Evolutionary conservation across 2,888 invertebrate genomes (phyloP), one percentile per base, ranked within the genome.

Genomic region (Thecophora atra): DNA sequence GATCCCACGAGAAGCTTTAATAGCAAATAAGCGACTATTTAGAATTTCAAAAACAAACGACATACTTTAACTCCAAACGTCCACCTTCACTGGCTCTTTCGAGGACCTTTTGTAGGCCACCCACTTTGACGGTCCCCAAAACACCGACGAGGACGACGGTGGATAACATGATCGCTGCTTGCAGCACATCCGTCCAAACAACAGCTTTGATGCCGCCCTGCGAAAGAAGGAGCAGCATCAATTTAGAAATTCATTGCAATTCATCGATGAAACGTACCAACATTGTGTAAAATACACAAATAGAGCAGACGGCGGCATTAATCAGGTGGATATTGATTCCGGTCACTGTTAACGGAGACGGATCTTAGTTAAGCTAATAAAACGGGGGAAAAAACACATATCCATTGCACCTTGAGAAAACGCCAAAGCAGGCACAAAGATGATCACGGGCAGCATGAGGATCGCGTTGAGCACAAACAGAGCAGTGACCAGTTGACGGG

Each of bases 1-100:
- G 89, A 81, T 91, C 91, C 0, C 89, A 81, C 78, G 89, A 88
- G 77, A 89, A 88, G 79, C 92, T 92, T 74, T 0, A 65, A 65
- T 15, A 17, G 19, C 4, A 62, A 62, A 2, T 42, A 6, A 62
- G n/a, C 17, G 8, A 19, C 15, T 3, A 62, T 28, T 13, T 13
- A 26, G 24, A 51, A 19, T 52, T 21, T n/a, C 28, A 24, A 21
- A 24, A 7, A 51, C 26, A 37, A n/a, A 44, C 30, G 58, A 54
- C 76, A 75, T 81, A 88, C 88, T 86, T 85, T 6, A 87, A 78
- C 71, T 84, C 75, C 0, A 88, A 77, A 37, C 88, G 82, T 1
- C 84, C 85, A 3, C 86, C 86, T 8, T 81, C 79, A 0, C 70
- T 65, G n/a, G 87, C 87, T 62, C 79, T 77, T 17, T 83, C 79